Percentiles rank a stretch among this genome's conserved stretches.
Evolutionary conservation across 2,113 vertebrate genomes (phyloP).

Genomic region (Sisor rabdophorus): DNA sequence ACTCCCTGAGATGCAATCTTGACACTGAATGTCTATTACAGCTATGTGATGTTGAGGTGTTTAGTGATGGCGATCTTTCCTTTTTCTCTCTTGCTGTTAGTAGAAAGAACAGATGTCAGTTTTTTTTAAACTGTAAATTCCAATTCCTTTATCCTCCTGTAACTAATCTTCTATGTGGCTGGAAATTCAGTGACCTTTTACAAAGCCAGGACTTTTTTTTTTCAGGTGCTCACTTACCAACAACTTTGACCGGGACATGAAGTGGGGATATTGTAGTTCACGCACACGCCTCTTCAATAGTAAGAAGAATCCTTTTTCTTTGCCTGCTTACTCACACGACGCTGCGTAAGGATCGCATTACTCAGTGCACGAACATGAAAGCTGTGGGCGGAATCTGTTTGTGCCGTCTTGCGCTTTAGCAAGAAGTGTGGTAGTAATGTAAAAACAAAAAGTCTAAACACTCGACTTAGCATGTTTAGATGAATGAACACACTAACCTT

Average conservation of each 20-base stretch:
- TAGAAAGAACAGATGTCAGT: neutral
- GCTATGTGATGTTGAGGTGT: no score
- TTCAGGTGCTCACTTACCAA: conserved; percentile 47
- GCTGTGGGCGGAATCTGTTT: conserved; percentile 18
- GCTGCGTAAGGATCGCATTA: conserved; percentile 6
- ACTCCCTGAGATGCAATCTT: no score
- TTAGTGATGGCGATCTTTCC: neutral
- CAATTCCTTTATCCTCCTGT: neutral
- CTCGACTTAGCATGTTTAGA: conserved; percentile 13
- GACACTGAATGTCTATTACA: neutral
- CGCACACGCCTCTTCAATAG: conserved; percentile 18
- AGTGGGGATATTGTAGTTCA: conserved; percentile 41
- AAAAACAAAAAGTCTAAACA: conserved; percentile 13
- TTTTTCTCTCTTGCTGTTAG: neutral
- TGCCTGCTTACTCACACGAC: neutral
- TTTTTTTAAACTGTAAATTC: neutral
- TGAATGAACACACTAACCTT: conserved; percentile 1
- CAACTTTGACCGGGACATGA: conserved; percentile 46
- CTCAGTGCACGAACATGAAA: neutral
- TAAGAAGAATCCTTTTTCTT: conserved; percentile 15
- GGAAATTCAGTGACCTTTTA: neutral
- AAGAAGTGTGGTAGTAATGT: neutral
- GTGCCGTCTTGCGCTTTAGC: neutral
- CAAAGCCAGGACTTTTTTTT: neutral
- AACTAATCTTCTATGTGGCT: neutral